Conservation (phyloP, 2,797 vertebrate genomes). For the Molossus molossus region DNA sequence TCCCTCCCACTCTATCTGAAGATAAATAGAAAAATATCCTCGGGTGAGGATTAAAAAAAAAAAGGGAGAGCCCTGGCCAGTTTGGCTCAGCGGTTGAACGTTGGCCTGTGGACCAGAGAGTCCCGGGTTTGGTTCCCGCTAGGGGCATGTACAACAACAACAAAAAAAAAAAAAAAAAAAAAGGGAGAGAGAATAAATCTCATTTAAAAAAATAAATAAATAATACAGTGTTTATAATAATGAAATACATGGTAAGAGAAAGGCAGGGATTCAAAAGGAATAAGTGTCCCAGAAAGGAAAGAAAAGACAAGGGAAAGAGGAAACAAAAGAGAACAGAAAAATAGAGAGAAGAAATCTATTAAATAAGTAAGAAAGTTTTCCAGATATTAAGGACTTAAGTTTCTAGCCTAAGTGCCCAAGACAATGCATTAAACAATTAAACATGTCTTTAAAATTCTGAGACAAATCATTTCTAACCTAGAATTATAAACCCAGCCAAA, state of each 20-base stretch:
- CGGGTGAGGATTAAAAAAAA: too few relatives aligned
- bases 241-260: background rate
- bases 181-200: too few relatives aligned
- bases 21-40: too few relatives aligned
- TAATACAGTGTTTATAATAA: background rate
- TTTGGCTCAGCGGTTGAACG: too few relatives aligned
- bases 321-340: background rate
- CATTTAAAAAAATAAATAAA: too few relatives aligned
- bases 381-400: background rate
- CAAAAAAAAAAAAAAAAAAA: too few relatives aligned
- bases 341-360: background rate
- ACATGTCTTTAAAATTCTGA: background rate
- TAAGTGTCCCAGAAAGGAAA: background rate
- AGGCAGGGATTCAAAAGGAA: background rate
- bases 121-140: too few relatives aligned
- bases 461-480: slow-evolving; percentile 16
- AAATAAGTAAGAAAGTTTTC: slow-evolving; percentile 6
- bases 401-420: background rate
- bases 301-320: background rate
- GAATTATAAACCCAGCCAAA: background rate
- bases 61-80: too few relatives aligned
- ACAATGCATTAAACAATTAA: slow-evolving; percentile 39
- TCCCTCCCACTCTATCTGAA: too few relatives aligned
- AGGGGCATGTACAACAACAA: too few relatives aligned
- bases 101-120: too few relatives aligned